Evolutionary conservation across 2,113 vertebrate genomes (phyloP).

Genomic region (Apteryx owenii): DNA sequence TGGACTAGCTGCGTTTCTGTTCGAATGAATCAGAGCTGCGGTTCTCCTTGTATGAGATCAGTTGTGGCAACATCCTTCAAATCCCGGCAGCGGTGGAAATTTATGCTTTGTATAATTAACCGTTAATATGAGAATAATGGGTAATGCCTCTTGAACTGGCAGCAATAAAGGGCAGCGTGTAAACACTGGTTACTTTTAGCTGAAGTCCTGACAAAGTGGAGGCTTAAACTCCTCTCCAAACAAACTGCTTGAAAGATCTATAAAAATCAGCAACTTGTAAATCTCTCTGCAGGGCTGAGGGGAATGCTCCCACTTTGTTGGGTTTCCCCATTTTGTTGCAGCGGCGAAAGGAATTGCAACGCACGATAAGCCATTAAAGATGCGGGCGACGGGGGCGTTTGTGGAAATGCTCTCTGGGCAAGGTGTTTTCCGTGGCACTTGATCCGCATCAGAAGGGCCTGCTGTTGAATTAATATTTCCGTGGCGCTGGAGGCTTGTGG

Average conservation of each 20-base stretch:
- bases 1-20: neutral
- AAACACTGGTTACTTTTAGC: neutral
- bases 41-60: neutral
- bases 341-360: neutral
- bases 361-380: fast-evolving
- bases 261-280: neutral
- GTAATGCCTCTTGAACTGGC: neutral
- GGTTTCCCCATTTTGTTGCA: neutral
- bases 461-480: neutral
- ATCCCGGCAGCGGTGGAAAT: neutral
- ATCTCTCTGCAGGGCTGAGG: neutral
- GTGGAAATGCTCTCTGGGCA: neutral
- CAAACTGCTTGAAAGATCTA: neutral
- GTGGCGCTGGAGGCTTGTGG: neutral
- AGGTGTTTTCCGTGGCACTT: neutral
- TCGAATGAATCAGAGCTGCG: neutral
- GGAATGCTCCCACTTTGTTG: neutral
- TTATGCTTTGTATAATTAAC: neutral
- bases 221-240: neutral
- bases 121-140: neutral
- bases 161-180: neutral
- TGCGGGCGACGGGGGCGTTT: neutral
- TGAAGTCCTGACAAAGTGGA: neutral
- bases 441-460: neutral
- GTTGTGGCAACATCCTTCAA: neutral